These are phyloP conservation scores for Chaetogeoica ovagalla DNA, from an alignment of 2,888 invertebrate species.

Conservation along the genomic window DNA sequence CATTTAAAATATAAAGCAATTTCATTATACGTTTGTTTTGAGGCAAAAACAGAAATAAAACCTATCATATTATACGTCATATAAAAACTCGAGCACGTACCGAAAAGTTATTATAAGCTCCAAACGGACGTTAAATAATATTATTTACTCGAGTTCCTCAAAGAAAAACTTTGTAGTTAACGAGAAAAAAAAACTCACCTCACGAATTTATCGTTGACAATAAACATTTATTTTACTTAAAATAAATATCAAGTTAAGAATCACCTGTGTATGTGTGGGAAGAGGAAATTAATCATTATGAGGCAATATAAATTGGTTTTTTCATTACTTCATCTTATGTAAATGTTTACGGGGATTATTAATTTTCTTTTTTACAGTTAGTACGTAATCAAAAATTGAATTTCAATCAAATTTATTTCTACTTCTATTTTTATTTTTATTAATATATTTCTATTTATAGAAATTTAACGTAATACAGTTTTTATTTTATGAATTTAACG, in stretches of 20 bases:
- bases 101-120: conserved; percentile 41
- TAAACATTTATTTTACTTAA: conserved; percentile 43
- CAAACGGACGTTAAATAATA: conserved; percentile 28
- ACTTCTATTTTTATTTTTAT: no score
- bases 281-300: neutral
- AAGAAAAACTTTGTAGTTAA: conserved; percentile 17
- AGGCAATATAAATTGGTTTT: neutral
- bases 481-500: no score
- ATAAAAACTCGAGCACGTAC: conserved; percentile 42
- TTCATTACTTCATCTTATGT: neutral
- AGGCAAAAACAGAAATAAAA: conserved; percentile 1
- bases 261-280: neutral
- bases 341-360: no score
- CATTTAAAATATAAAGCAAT: neutral
- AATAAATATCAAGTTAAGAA: conserved; percentile 24
- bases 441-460: no score
- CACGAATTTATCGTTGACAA: conserved; percentile 32
- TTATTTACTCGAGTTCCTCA: conserved; percentile 30
- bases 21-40: neutral
- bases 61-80: conserved; percentile 6
- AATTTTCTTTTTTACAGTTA: no score
- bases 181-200: neutral
- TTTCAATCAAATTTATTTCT: no score
- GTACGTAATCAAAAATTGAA: no score
- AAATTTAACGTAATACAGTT: no score